phyloP scores from a whole-genome alignment of 53 echinoderm and acorn worm species.

The Luidia sarsii region DNA sequence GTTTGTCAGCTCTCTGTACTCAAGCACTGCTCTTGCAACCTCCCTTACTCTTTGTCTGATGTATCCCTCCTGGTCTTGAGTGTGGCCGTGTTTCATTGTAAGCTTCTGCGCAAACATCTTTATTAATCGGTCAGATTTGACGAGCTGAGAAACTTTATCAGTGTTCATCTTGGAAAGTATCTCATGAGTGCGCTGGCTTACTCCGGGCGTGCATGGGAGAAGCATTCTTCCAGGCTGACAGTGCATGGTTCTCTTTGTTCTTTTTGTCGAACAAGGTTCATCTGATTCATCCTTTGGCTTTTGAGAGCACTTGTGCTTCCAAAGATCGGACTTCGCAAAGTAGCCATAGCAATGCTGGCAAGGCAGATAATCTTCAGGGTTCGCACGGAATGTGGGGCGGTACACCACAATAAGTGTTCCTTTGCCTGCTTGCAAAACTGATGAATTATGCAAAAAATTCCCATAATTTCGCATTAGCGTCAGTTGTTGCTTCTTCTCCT shows the following conservation, averaged over 20 bases:
- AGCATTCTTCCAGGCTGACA: constrained; percentile 20
- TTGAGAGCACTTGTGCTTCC: constrained; percentile 58
- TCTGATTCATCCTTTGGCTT: not conserved
- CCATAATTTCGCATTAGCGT: constrained; percentile 65
- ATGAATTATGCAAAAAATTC: constrained; percentile 67
- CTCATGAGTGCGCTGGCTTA: constrained; percentile 18
- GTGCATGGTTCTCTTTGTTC: not conserved
- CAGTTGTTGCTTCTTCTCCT: constrained; percentile 28
- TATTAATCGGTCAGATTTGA: constrained; percentile 47
- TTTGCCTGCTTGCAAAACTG: constrained; percentile 54
- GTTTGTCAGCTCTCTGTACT: constrained; percentile 53
- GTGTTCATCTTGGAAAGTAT: constrained; percentile 39
- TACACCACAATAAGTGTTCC: constrained; percentile 58
- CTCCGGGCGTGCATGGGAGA: constrained; percentile 36
- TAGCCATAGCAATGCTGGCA: constrained; percentile 61
- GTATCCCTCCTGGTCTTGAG: constrained; percentile 37
- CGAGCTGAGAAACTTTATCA: constrained; percentile 34
- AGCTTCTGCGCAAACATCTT: constrained; percentile 49
- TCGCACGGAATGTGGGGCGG: constrained; percentile 34
- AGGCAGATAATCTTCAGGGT: constrained; percentile 53
- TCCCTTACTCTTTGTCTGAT: constrained; percentile 57
- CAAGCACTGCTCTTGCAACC: constrained; percentile 32
- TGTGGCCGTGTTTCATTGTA: constrained; percentile 37
- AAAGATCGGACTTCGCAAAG: constrained; percentile 59
- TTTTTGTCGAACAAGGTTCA: constrained; percentile 13